Conservation (phyloP, 2,888 invertebrate genomes). For the Nemotelus pantherinus region DNA sequence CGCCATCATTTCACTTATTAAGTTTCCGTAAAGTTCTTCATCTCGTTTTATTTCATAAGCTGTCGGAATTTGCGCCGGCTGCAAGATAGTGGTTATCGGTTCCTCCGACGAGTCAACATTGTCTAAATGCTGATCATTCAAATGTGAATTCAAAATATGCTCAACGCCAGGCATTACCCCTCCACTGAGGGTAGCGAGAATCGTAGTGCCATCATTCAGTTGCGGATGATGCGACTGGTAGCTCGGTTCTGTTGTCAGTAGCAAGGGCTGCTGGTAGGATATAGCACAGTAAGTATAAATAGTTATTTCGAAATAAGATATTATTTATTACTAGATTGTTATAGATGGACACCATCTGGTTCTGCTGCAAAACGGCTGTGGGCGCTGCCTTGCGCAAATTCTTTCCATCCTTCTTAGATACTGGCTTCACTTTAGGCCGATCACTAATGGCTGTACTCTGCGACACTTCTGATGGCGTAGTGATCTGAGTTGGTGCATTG, state of each 20-base stretch:
- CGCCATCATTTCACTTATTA: slow-evolving; percentile 30
- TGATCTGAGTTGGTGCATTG: slow-evolving; percentile 56
- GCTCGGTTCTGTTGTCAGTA: slow-evolving; percentile 55
- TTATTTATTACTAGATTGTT: slow-evolving; percentile 62
- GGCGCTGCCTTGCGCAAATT: slow-evolving; percentile 72
- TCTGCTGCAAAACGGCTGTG: slow-evolving; percentile 63
- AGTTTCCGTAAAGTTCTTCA: slow-evolving; percentile 51
- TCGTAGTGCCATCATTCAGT: slow-evolving; percentile 20
- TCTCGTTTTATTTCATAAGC: slow-evolving; percentile 55
- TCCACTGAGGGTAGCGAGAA: slow-evolving; percentile 28
- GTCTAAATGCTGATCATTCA: not conserved
- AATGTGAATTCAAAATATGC: slow-evolving; percentile 52
- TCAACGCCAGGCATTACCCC: slow-evolving; percentile 33
- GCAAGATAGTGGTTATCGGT: slow-evolving; percentile 25
- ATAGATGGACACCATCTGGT: slow-evolving; percentile 65
- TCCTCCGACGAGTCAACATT: slow-evolving; percentile 17
- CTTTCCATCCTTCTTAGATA: slow-evolving; percentile 82
- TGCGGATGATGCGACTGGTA: slow-evolving; percentile 47
- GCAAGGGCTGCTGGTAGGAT: slow-evolving; percentile 51
- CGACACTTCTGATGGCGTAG: slow-evolving; percentile 64
- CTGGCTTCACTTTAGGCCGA: slow-evolving; percentile 83
- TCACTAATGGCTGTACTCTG: slow-evolving; percentile 83
- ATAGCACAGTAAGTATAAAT: slow-evolving; percentile 24
- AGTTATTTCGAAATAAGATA: not conserved
- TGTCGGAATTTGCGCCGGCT: slow-evolving; percentile 35